These are phyloP conservation scores for Seriola quinqueradiata DNA, from an alignment of 2,113 vertebrate genomes.

Conservation along the genomic window DNA sequence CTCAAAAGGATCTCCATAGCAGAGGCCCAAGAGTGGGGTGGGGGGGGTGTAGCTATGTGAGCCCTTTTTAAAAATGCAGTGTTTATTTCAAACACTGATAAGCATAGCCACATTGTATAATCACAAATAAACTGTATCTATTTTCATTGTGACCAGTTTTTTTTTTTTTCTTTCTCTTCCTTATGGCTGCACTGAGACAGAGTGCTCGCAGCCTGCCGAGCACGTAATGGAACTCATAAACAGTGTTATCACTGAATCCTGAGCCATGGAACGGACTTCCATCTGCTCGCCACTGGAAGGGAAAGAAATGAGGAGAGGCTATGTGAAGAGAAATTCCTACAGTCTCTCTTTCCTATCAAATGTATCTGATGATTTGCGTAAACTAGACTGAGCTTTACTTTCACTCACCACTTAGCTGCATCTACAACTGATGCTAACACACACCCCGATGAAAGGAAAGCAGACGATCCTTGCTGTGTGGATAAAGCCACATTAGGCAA, in stretches of 20 bases:
- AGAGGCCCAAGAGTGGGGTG: not conserved
- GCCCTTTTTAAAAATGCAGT: conserved; percentile 41
- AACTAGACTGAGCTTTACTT: conserved; percentile 16
- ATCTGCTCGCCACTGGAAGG: conserved; percentile 76
- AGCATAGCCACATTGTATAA: conserved; percentile 66
- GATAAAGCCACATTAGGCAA: conserved; percentile 18
- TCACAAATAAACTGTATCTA: conserved; percentile 72
- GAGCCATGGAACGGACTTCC: conserved; percentile 70
- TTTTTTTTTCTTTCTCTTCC: conserved; percentile 36
- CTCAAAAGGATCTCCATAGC: conserved; percentile 18
- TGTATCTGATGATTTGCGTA: conserved; percentile 58
- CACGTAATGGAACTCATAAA: conserved; percentile 80
- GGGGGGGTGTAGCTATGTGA: conserved; percentile 2
- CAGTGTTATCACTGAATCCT: conserved; percentile 78
- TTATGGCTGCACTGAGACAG: conserved; percentile 53
- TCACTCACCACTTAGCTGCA: not conserved
- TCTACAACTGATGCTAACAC: not conserved
- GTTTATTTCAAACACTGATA: conserved; percentile 70
- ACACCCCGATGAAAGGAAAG: no score
- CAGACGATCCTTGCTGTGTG: not conserved
- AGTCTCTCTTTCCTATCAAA: conserved; percentile 47
- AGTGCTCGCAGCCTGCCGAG: conserved; percentile 64
- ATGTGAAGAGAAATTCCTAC: conserved; percentile 48
- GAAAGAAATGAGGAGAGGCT: conserved; percentile 43
- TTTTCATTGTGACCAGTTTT: conserved; percentile 59